Conservation (phyloP, 2,888 invertebrate species). For the Craniophora ligustri region DNA sequence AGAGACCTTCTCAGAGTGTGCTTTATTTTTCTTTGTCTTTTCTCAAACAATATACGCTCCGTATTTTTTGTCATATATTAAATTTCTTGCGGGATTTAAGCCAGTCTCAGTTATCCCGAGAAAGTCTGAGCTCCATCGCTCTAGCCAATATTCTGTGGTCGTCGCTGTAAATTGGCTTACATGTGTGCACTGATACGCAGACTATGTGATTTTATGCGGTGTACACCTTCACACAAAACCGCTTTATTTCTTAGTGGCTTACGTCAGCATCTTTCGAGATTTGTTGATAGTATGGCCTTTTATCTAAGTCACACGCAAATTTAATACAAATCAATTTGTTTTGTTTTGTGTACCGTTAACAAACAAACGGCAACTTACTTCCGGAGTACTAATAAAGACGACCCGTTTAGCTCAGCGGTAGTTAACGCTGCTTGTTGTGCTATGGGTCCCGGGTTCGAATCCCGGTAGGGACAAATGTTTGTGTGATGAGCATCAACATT, state of each 20-base stretch:
- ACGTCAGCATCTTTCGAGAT: too few relatives aligned
- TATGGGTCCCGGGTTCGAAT: too few relatives aligned
- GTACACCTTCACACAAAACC: slow-evolving; percentile 15
- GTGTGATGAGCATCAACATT: too few relatives aligned
- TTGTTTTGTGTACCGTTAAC: too few relatives aligned
- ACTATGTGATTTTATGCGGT: slow-evolving; percentile 33
- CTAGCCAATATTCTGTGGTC: slow-evolving; percentile 42
- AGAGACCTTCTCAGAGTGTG: slow-evolving; percentile 5
- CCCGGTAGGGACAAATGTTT: too few relatives aligned
- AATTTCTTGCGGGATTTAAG: slow-evolving; percentile 36
- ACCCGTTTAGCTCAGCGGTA: too few relatives aligned
- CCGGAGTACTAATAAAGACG: too few relatives aligned
- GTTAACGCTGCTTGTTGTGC: too few relatives aligned
- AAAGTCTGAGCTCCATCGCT: slow-evolving; percentile 30
- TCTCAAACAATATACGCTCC: slow-evolving; percentile 14
- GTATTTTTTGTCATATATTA: slow-evolving; percentile 28
- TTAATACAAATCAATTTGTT: too few relatives aligned
- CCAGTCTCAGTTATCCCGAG: slow-evolving; percentile 22
- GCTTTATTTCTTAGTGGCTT: slow-evolving; percentile 6
- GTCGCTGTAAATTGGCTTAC: slow-evolving; percentile 43
- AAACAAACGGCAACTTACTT: too few relatives aligned
- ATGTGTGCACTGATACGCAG: slow-evolving; percentile 46
- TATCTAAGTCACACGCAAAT: too few relatives aligned
- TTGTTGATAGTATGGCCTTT: too few relatives aligned
- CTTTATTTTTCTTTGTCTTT: slow-evolving; percentile 20